phyloP scores from a whole-genome alignment of 2,888 invertebrate genomes.

The Acanthosepion pharaonis region DNA sequence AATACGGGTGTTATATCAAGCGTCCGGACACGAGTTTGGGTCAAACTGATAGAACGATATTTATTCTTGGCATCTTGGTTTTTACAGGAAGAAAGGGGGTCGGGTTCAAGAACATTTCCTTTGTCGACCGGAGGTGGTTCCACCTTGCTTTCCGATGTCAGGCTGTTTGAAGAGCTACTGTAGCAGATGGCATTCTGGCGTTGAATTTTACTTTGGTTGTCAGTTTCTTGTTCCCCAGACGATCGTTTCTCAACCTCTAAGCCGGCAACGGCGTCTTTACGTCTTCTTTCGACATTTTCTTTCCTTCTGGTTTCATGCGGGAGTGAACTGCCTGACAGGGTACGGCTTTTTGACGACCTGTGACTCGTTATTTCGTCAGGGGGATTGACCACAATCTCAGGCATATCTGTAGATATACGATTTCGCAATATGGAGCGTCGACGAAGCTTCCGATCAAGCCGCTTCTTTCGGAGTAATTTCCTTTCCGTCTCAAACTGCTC shows the following conservation, averaged over 20 bases:
- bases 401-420: slow-evolving; percentile 39
- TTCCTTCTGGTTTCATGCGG: neutral
- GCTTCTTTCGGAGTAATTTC: slow-evolving; percentile 54
- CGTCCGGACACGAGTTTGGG: neutral
- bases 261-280: neutral
- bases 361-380: slow-evolving; percentile 41
- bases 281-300: neutral
- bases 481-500: slow-evolving; percentile 55
- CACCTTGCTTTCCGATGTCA: slow-evolving; percentile 55
- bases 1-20: slow-evolving; percentile 33
- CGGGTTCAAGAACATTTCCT: neutral
- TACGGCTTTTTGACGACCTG: slow-evolving; percentile 4
- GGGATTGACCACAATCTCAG: slow-evolving; percentile 39
- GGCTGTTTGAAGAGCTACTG: slow-evolving; percentile 60
- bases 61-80: neutral
- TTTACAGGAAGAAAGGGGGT: neutral
- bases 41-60: slow-evolving; percentile 40
- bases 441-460: slow-evolving; percentile 53
- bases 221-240: neutral
- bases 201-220: slow-evolving; percentile 49
- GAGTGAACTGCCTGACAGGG: neutral
- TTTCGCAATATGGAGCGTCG: slow-evolving; percentile 47
- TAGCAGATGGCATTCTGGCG: slow-evolving; percentile 55
- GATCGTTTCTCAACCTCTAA: neutral
- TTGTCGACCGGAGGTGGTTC: slow-evolving; percentile 41